These are phyloP conservation scores for Drosophila virilis DNA, from an alignment of 1,140 invertebrate species.

Conservation along the genomic window DNA sequence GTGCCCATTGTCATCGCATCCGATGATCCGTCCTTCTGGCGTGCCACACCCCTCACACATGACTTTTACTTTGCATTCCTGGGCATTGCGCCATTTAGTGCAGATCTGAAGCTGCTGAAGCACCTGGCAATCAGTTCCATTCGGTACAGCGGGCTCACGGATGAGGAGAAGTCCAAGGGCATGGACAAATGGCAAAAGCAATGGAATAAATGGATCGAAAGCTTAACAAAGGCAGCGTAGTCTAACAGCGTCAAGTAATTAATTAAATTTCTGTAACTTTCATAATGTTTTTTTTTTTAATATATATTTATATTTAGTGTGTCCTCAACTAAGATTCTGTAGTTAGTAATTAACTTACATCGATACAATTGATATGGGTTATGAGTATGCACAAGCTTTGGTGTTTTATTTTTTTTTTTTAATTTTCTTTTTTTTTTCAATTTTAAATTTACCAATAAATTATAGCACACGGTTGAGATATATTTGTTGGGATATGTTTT, in stretches of 20 bases:
- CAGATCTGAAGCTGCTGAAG: constrained; percentile 90
- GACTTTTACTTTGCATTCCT: constrained; percentile 94
- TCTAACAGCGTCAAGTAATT: not conserved
- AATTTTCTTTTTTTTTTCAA: not conserved
- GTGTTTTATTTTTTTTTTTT: constrained; percentile 18
- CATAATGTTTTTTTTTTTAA: constrained; percentile 53
- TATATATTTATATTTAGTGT: constrained; percentile 43
- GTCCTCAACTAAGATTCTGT: constrained; percentile 62
- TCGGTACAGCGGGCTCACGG: constrained; percentile 85
- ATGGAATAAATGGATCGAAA: constrained; percentile 68
- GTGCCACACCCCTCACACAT: constrained; percentile 89
- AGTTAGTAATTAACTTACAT: constrained; percentile 59
- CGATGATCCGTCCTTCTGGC: constrained; percentile 93
- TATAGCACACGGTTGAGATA: constrained; percentile 44
- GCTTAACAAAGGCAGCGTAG: constrained; percentile 22
- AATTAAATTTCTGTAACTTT: constrained; percentile 11
- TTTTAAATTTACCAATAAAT: constrained; percentile 41
- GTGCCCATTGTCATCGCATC: constrained; percentile 86
- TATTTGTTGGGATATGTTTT: constrained; percentile 65
- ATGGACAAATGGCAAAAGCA: constrained; percentile 60
- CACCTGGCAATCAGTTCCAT: constrained; percentile 92
- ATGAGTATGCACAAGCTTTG: constrained; percentile 68
- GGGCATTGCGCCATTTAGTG: constrained; percentile 88
- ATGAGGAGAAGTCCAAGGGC: constrained; percentile 32
- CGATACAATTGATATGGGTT: constrained; percentile 76